Percentiles rank a stretch among this genome's conserved stretches.
Conservation (phyloP, 2,888 invertebrate species). For the Argyresthia albistria region DNA sequence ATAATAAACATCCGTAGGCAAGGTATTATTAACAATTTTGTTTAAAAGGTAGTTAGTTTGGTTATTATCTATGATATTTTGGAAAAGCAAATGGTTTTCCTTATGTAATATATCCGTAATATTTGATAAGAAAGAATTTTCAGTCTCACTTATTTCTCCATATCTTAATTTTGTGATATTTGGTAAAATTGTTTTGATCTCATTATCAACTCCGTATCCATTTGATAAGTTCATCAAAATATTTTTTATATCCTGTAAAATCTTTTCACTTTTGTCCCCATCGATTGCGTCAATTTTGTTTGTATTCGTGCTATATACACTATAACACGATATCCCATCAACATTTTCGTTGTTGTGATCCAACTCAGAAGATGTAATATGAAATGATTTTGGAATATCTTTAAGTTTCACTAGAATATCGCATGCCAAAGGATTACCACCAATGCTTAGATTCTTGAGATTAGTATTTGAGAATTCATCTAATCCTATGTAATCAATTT, state of each 20-base stretch:
- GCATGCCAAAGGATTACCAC: constrained; percentile 46
- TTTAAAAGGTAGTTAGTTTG: too few species aligned
- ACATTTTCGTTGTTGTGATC: constrained; percentile 22
- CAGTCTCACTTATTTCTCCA: too few species aligned
- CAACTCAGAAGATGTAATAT: constrained; percentile 25
- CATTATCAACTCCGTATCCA: not conserved
- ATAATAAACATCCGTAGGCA: too few species aligned
- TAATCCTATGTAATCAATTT: constrained; percentile 25
- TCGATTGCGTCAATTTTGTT: not conserved
- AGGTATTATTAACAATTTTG: too few species aligned
- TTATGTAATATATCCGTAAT: too few species aligned
- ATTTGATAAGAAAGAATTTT: too few species aligned
- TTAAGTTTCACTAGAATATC: constrained; percentile 27
- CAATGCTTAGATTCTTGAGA: constrained; percentile 36
- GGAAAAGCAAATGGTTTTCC: too few species aligned
- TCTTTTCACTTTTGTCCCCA: not conserved
- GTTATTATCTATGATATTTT: too few species aligned
- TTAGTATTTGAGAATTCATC: constrained; percentile 29
- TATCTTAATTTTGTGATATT: too few species aligned
- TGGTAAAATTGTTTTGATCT: not conserved
- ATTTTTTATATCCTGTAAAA: constrained; percentile 2
- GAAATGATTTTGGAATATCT: constrained; percentile 11
- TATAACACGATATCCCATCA: constrained; percentile 25
- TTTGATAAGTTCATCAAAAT: not conserved
- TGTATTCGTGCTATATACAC: constrained; percentile 15